Conservation (phyloP, 2,888 invertebrate genomes). For the Thymelicus acteon region DNA sequence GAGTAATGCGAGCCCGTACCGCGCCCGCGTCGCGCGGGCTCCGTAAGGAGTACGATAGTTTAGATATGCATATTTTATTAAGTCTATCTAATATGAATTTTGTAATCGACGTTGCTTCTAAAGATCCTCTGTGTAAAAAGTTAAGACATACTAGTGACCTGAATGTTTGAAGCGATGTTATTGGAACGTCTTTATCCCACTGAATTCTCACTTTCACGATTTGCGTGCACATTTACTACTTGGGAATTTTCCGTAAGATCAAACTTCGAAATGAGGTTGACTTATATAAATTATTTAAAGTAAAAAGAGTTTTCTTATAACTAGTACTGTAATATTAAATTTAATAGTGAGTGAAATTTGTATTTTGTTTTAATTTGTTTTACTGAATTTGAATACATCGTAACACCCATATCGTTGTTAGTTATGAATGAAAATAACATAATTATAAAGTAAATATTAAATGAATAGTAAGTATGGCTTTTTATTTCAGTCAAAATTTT, state of each 20-base stretch:
- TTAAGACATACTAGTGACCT: constrained; percentile 85
- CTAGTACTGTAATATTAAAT: constrained; percentile 83
- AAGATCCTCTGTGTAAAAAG: constrained; percentile 83
- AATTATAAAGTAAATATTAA: constrained; percentile 85
- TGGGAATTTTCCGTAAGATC: constrained; percentile 73
- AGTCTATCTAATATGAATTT: constrained; percentile 83
- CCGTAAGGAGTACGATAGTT: constrained; percentile 71
- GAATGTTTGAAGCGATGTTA: constrained; percentile 81
- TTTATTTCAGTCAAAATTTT: constrained; percentile 62
- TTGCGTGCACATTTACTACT: constrained; percentile 78
- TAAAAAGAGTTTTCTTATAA: constrained; percentile 78
- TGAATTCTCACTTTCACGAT: constrained; percentile 81
- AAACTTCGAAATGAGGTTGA: constrained; percentile 79
- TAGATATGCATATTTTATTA: constrained; percentile 84
- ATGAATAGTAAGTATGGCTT: constrained; percentile 80
- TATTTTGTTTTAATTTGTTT: constrained; percentile 84
- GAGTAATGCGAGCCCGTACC: constrained; percentile 53
- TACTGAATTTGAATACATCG: constrained; percentile 84
- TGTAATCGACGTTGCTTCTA: constrained; percentile 84
- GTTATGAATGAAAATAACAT: constrained; percentile 85
- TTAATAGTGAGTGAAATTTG: constrained; percentile 85
- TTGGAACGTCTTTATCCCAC: constrained; percentile 76
- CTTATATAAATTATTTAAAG: constrained; percentile 82
- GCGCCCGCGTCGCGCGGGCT: constrained; percentile 47
- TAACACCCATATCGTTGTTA: constrained; percentile 86